These are phyloP conservation scores for Luehdorfia chinensis DNA, from an alignment of 1,140 invertebrate genomes.

Conservation along the genomic window DNA sequence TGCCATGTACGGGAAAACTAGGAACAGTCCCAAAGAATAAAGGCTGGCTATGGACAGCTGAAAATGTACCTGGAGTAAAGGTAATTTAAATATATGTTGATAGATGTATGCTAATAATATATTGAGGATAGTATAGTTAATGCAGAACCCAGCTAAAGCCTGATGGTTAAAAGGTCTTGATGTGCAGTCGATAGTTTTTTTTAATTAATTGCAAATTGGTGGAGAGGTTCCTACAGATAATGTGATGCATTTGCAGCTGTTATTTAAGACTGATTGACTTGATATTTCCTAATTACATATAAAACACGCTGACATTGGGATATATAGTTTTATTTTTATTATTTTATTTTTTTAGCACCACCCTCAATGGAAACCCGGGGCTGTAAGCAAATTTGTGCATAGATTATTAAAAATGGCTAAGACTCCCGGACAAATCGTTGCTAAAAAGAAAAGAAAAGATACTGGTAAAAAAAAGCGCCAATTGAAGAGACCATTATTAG, in stretches of 20 bases:
- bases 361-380: slow-evolving; percentile 60
- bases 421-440: slow-evolving; percentile 44
- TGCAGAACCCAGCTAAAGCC: no score
- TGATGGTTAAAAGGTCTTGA: no score
- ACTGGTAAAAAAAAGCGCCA: slow-evolving; percentile 42
- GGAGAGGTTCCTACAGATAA: no score
- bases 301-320: slow-evolving; percentile 6
- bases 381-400: slow-evolving; percentile 57
- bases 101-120: slow-evolving; percentile 18
- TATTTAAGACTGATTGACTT: no score
- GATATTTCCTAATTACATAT: slow-evolving; percentile 7
- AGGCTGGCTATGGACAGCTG: slow-evolving; percentile 68
- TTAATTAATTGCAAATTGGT: no score
- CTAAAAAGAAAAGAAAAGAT: slow-evolving; percentile 56
- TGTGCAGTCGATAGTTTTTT: no score
- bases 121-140: slow-evolving; percentile 13
- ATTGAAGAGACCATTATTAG: slow-evolving; percentile 53
- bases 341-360: slow-evolving; percentile 57
- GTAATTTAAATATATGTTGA: slow-evolving; percentile 35
- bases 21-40: slow-evolving; percentile 54
- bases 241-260: no score
- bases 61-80: slow-evolving; percentile 59
- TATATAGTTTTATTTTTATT: slow-evolving; percentile 28
- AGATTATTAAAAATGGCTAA: slow-evolving; percentile 54
- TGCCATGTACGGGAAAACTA: slow-evolving; percentile 54